phyloP scores from a whole-genome alignment of 2,113 vertebrate species.

The Crotalus helleri region DNA sequence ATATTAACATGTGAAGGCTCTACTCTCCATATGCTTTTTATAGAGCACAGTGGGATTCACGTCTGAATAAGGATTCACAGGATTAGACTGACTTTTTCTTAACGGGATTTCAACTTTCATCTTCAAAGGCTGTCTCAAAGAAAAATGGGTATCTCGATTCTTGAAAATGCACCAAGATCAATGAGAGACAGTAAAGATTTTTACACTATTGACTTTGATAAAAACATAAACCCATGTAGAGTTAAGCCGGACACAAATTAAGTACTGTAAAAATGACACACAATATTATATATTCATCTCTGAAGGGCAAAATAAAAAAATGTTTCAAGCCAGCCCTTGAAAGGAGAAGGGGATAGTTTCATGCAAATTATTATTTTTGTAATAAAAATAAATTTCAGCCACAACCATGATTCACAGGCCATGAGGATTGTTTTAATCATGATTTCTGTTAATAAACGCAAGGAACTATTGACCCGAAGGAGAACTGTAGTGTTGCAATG shows the following conservation, averaged over 20 bases:
- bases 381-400: constrained; percentile 54
- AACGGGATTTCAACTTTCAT: background rate
- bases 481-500: constrained; percentile 39
- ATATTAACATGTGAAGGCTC: background rate
- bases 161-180: background rate
- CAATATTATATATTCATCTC: background rate
- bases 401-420: constrained; percentile 21
- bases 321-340: background rate
- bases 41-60: background rate
- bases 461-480: constrained; percentile 48
- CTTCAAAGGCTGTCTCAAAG: background rate
- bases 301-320: background rate
- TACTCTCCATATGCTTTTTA: background rate
- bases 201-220: constrained; percentile 9
- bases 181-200: background rate
- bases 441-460: constrained; percentile 29
- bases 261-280: constrained; percentile 5
- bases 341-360: background rate
- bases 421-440: constrained; percentile 3
- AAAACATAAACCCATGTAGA: background rate
- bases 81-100: background rate
- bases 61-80: background rate
- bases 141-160: background rate
- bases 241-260: background rate
- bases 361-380: background rate